A percentile compares a stretch with the other conserved stretches of the same genome.
Conservation (phyloP, 2,888 invertebrate species). For the Allolobophora icterica region DNA sequence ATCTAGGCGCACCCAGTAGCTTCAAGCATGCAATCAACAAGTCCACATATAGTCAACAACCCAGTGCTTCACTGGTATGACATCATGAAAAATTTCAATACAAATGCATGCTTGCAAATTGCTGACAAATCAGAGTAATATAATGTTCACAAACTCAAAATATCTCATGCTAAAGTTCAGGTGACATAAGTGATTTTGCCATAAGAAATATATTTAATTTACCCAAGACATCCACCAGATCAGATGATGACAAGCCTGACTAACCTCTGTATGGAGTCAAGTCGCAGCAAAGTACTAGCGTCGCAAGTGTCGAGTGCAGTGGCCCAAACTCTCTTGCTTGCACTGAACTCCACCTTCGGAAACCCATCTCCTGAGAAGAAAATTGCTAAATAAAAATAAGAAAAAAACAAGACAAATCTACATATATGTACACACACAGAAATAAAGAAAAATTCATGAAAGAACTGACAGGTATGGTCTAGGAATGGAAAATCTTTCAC, state of each 20-base stretch:
- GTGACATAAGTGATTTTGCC: no score
- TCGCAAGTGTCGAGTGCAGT: slow-evolving; percentile 65
- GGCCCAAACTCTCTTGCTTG: slow-evolving; percentile 67
- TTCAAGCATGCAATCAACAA: no score
- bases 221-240: background rate
- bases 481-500: background rate
- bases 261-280: slow-evolving; percentile 52
- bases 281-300: slow-evolving; percentile 65
- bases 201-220: no score
- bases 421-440: background rate
- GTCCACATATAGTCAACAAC: no score
- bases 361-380: slow-evolving; percentile 51
- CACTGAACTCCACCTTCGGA: slow-evolving; percentile 66
- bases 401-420: background rate
- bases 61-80: no score
- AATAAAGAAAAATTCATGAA: background rate
- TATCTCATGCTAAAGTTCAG: no score
- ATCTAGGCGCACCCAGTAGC: no score
- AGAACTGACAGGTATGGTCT: background rate
- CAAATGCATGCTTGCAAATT: no score
- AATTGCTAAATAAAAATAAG: slow-evolving; percentile 33
- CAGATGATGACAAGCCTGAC: background rate
- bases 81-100: no score
- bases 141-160: no score
- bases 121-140: no score